Evolutionary conservation across 2,797 vertebrate species (phyloP), one percentile per base, ranked within the genome.

Genomic region (Novumbra hubbsi): DNA sequence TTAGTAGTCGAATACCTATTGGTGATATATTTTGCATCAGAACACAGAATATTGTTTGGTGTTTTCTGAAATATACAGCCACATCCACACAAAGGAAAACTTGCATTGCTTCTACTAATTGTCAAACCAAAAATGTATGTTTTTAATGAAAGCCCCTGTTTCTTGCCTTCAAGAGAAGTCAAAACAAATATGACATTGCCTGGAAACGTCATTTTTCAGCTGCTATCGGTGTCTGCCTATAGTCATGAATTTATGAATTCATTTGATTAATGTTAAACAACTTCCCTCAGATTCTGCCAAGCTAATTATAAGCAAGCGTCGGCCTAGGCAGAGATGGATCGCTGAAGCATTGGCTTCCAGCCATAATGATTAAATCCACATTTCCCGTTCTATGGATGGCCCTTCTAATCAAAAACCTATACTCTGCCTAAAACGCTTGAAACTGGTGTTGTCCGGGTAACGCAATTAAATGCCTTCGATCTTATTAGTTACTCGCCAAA

Each of bases 191-290:
- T 2, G 17, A 6, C 62, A 15, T 57, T 38, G 65, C 55, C 38
- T 71, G 17, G 34, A 68, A 75, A 65, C 48, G 3, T 4, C 57
- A 4, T 73, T 52, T 72, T 21, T 41, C 4, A 6, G 2, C 1
- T 45, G 15, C 28, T 69, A 50, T 67, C 27, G 68, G 55, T 60
- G 3, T 71, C 63, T 50, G 50, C 64, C 30, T 80, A 45, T 45
- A 11, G 77, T 73, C 49, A 49, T 77, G 45, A 70, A 66, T 74
- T 45, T 68, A 32, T 73, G 38, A 52, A 73, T 80, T 76, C 72
- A 73, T 88, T 79, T 78, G 74, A 85, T 85, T 76, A 80, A 77
- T 83, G 76, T 27, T 72, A 81, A 73, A 65, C 66, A 69, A 66
- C 50, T 75, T 72, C 70, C 67, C 49, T 32, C 14, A 60, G 12